These are phyloP conservation scores for Hedya salicella DNA, from an alignment of 2,888 invertebrate species.

Conservation along the genomic window DNA sequence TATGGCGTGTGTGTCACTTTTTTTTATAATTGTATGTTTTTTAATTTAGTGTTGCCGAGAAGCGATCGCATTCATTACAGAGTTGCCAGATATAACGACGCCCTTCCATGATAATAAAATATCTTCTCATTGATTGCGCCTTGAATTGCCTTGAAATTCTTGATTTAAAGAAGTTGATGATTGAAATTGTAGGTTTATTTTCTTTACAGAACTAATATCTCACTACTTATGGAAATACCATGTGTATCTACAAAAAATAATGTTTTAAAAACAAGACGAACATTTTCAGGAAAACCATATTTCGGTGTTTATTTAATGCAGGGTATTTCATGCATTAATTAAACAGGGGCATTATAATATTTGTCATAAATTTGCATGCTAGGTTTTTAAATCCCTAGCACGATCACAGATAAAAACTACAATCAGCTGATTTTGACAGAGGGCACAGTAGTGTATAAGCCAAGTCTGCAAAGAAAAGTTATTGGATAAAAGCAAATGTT, in stretches of 20 bases:
- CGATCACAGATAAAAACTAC: constrained; percentile 6
- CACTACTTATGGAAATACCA: neutral
- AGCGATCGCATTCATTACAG: constrained; percentile 24
- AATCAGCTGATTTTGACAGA: constrained; percentile 29
- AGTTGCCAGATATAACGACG: constrained; percentile 25
- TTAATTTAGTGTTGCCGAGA: constrained; percentile 58
- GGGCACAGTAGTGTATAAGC: constrained; percentile 25
- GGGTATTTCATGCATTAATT: neutral
- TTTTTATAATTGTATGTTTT: constrained; percentile 69
- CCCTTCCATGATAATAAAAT: neutral
- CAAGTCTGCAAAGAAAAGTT: constrained; percentile 4
- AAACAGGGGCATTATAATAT: no score
- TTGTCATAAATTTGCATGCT: neutral
- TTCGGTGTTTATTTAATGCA: neutral
- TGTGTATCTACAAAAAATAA: neutral
- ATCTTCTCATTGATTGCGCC: neutral
- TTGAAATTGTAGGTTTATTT: neutral
- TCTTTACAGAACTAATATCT: neutral
- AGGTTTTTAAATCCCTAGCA: neutral
- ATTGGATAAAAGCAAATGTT: neutral
- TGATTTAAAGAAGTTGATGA: neutral
- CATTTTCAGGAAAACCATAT: neutral
- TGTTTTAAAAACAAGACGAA: neutral
- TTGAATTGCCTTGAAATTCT: neutral
- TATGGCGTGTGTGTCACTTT: constrained; percentile 85